These are phyloP conservation scores for Zygogramma bicolorata DNA, from an alignment of 2,888 invertebrate species.

Conservation along the genomic window DNA sequence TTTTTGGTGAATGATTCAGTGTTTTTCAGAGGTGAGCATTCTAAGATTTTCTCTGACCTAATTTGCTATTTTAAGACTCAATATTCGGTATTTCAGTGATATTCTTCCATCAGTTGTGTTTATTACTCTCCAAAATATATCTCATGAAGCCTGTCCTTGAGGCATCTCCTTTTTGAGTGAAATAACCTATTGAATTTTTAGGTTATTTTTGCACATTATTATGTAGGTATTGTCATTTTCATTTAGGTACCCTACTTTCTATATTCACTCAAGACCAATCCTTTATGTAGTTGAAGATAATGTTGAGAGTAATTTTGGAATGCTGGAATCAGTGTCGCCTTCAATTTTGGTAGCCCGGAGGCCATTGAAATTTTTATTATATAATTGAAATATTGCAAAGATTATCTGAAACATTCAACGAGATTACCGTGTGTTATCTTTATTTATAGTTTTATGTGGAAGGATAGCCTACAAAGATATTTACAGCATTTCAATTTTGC, in stretches of 20 bases:
- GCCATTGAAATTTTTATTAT: neutral
- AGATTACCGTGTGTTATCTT: neutral
- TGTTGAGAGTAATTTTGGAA: too few species aligned
- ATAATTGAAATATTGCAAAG: neutral
- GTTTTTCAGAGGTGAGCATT: slow-evolving; percentile 27
- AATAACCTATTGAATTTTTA: slow-evolving; percentile 25
- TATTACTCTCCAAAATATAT: neutral
- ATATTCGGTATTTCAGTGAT: slow-evolving; percentile 38
- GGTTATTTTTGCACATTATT: slow-evolving; percentile 30
- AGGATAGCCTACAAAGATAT: too few species aligned
- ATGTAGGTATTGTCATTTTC: too few species aligned
- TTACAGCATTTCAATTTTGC: too few species aligned
- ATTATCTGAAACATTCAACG: neutral
- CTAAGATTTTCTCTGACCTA: slow-evolving; percentile 48
- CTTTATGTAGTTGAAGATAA: too few species aligned
- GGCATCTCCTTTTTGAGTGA: neutral
- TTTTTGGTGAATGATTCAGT: neutral
- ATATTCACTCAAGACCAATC: neutral
- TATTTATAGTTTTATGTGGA: neutral
- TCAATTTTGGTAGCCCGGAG: neutral
- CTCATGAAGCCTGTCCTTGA: neutral
- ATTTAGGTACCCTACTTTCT: too few species aligned
- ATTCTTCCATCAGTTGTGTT: slow-evolving; percentile 28
- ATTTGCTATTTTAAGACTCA: slow-evolving; percentile 49
- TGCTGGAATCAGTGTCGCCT: too few species aligned